phyloP scores from a whole-genome alignment of 2,113 vertebrate species.

The Gulo gulo region DNA sequence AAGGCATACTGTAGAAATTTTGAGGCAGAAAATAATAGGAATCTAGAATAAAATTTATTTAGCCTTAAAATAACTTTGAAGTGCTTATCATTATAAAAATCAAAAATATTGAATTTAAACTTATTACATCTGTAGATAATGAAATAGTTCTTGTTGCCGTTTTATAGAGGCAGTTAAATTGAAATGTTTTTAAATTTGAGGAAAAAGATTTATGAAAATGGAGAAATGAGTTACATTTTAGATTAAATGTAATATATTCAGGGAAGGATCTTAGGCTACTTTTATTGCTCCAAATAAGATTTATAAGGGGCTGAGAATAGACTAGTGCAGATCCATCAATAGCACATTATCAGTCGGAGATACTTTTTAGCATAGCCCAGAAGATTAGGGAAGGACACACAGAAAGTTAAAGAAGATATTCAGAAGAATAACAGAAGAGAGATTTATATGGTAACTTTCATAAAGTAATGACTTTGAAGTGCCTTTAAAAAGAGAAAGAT shows the following conservation, averaged over 20 bases:
- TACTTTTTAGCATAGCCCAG: slow-evolving; percentile 12
- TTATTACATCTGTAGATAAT: neutral
- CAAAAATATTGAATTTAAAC: slow-evolving; percentile 2
- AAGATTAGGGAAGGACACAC: slow-evolving; percentile 68
- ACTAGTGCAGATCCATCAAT: slow-evolving; percentile 65
- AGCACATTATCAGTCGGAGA: slow-evolving; percentile 64
- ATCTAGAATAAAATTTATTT: slow-evolving; percentile 36
- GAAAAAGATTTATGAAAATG: slow-evolving; percentile 43
- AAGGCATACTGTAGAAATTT: neutral
- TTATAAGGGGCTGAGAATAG: slow-evolving; percentile 65
- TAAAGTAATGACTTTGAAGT: slow-evolving; percentile 56
- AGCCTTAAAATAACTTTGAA: slow-evolving; percentile 14
- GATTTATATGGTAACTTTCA: slow-evolving; percentile 27
- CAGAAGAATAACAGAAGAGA: slow-evolving; percentile 39
- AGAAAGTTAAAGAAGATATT: slow-evolving; percentile 61
- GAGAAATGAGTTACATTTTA: slow-evolving; percentile 44
- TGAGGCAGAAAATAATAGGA: slow-evolving; percentile 18
- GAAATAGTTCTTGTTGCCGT: slow-evolving; percentile 31
- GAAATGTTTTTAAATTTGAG: slow-evolving; percentile 53
- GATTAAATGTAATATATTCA: slow-evolving; percentile 65
- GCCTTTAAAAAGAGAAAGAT: slow-evolving; percentile 50
- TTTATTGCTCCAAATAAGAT: slow-evolving; percentile 66
- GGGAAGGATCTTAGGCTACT: slow-evolving; percentile 49
- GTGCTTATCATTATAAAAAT: neutral
- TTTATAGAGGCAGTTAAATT: slow-evolving; percentile 20